These are phyloP conservation scores for Macroglossus sobrinus DNA, from an alignment of 2,113 vertebrate genomes.

Conservation along the genomic window DNA sequence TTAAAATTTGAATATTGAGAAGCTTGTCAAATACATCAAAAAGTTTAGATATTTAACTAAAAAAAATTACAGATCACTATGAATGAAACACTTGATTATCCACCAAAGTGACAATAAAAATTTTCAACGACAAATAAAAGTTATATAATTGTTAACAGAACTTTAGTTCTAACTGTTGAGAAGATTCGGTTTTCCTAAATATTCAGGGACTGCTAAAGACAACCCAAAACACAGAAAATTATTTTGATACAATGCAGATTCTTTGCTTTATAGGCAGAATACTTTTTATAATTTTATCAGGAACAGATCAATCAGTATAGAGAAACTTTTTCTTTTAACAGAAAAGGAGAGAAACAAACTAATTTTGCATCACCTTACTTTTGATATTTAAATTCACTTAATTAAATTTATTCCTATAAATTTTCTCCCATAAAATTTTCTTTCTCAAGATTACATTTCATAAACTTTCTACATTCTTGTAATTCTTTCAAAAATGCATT, in stretches of 20 bases:
- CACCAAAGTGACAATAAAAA: neutral
- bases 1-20: neutral
- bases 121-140: neutral
- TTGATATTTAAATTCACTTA: neutral
- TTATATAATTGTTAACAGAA: neutral
- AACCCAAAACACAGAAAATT: neutral
- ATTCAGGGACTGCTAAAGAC: neutral
- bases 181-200: neutral
- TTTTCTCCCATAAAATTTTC: neutral
- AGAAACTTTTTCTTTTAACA: neutral
- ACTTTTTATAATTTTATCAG: neutral
- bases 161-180: neutral
- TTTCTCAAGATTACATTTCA: neutral
- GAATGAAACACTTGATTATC: neutral
- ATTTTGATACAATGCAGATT: neutral
- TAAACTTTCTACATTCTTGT: neutral
- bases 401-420: neutral
- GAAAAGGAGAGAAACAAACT: neutral
- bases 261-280: neutral
- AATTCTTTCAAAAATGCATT: neutral
- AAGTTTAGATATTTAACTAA: neutral
- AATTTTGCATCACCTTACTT: neutral
- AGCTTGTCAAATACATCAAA: neutral
- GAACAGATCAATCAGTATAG: neutral
- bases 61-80: neutral